Percentiles rank a stretch among this genome's conserved stretches.
Conservation (phyloP, 1,140 invertebrate species). For the Cephus cinctus region DNA sequence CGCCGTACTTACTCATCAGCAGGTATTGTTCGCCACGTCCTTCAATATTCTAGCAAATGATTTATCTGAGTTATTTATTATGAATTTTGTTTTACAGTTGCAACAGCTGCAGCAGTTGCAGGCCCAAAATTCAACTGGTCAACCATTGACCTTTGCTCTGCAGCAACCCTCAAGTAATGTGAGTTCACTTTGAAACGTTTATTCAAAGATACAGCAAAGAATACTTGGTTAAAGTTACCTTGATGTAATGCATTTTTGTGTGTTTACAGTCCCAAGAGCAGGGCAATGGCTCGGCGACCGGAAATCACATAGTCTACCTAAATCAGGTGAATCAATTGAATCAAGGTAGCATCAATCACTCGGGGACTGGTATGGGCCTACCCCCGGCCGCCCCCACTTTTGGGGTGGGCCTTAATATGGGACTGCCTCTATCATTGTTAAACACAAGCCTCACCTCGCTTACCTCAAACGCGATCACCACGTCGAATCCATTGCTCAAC, state of each 20-base stretch:
- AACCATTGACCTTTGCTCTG: conserved; percentile 55
- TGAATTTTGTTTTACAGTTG: conserved; percentile 39
- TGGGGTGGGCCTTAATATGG: conserved; percentile 58
- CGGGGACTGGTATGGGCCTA: conserved; percentile 57
- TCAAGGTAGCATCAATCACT: conserved; percentile 52
- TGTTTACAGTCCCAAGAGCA: conserved; percentile 42
- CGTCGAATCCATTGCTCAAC: conserved; percentile 54
- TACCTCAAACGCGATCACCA: conserved; percentile 54
- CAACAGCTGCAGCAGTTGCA: conserved; percentile 58
- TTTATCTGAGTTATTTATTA: conserved; percentile 13
- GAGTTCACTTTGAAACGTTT: conserved; percentile 20
- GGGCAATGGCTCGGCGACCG: conserved; percentile 48
- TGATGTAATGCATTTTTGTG: background rate
- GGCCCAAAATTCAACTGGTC: conserved; percentile 52
- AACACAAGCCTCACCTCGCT: conserved; percentile 53
- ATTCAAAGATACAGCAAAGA: background rate
- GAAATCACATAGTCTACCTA: conserved; percentile 55
- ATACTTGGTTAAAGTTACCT: background rate
- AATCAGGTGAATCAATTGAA: conserved; percentile 54
- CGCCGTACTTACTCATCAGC: conserved; percentile 57
- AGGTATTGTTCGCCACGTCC: too few relatives aligned
- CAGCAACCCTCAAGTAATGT: conserved; percentile 52
- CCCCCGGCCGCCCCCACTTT: conserved; percentile 56
- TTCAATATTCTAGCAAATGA: too few relatives aligned
- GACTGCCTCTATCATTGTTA: conserved; percentile 53